Evolutionary conservation across 2,113 vertebrate species (phyloP).

Genomic region (Cygnus atratus): DNA sequence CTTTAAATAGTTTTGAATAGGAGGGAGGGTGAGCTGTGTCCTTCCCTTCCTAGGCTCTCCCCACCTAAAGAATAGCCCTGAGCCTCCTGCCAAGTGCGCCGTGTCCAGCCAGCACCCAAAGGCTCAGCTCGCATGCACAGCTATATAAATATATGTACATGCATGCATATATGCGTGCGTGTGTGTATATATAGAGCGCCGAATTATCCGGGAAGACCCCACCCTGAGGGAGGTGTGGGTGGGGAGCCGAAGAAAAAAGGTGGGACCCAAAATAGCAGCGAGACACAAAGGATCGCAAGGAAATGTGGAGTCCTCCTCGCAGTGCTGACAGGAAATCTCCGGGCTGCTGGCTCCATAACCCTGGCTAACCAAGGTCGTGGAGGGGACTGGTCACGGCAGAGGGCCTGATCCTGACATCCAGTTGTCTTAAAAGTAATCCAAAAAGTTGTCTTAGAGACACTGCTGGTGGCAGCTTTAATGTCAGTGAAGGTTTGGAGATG

Average conservation of each 20-base stretch:
- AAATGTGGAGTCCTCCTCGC: slow-evolving; percentile 18
- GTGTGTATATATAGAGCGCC: background rate
- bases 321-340: background rate
- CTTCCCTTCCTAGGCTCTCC: slow-evolving; percentile 59
- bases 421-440: too few relatives aligned
- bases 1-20: slow-evolving; percentile 57
- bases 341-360: background rate
- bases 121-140: background rate
- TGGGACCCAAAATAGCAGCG: background rate
- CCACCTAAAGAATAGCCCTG: slow-evolving; percentile 28
- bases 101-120: background rate
- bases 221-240: slow-evolving; percentile 44
- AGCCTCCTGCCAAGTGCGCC: background rate
- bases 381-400: fast-evolving
- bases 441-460: too few relatives aligned
- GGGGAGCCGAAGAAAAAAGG: background rate
- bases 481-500: background rate
- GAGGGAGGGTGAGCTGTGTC: slow-evolving; percentile 46
- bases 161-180: background rate
- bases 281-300: slow-evolving; percentile 56
- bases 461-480: background rate
- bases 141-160: background rate
- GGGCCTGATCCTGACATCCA: background rate
- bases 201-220: slow-evolving; percentile 5
- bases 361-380: background rate